A percentile compares a stretch with the other conserved stretches of the same genome.
These are phyloP conservation scores for Neotragus moschatus DNA, from an alignment of 2,113 vertebrate genomes.

Conservation along the genomic window DNA sequence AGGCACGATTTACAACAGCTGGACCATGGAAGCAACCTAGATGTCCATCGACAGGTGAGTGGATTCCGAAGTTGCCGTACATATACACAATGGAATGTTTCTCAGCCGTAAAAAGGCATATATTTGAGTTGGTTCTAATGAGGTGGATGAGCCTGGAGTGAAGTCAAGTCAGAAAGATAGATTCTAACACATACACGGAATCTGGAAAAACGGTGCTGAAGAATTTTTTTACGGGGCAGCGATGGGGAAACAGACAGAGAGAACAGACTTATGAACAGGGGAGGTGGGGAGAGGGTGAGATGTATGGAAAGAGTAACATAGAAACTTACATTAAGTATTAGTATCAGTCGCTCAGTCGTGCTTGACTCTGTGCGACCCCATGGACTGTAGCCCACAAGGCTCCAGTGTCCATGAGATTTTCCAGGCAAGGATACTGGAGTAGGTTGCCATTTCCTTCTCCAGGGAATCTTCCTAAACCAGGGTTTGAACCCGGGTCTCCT, in stretches of 20 bases:
- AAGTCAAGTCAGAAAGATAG: not conserved
- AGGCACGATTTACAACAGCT: not conserved
- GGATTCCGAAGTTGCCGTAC: rapidly evolving
- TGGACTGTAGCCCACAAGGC: too few relatives aligned
- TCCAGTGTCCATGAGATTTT: too few relatives aligned
- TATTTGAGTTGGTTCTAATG: not conserved
- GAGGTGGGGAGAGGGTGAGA: not conserved
- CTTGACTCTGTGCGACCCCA: too few relatives aligned
- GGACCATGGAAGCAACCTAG: not conserved
- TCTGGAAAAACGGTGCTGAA: not conserved
- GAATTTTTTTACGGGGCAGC: not conserved
- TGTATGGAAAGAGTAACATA: rapidly evolving
- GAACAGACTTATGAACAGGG: not conserved
- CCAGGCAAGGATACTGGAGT: too few relatives aligned
- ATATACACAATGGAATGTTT: rapidly evolving
- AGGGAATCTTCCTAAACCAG: too few relatives aligned
- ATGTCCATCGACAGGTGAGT: rapidly evolving
- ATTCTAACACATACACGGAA: not conserved
- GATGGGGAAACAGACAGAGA: not conserved
- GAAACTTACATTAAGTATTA: too few relatives aligned
- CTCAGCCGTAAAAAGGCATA: not conserved
- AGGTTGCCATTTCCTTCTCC: too few relatives aligned
- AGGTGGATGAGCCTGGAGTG: not conserved
- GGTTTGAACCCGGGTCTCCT: too few relatives aligned
- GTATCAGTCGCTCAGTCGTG: too few relatives aligned